Percentiles rank a stretch among this genome's conserved stretches.
Conservation (phyloP, 2,888 invertebrate genomes). For the Philhelius pedissequus region DNA sequence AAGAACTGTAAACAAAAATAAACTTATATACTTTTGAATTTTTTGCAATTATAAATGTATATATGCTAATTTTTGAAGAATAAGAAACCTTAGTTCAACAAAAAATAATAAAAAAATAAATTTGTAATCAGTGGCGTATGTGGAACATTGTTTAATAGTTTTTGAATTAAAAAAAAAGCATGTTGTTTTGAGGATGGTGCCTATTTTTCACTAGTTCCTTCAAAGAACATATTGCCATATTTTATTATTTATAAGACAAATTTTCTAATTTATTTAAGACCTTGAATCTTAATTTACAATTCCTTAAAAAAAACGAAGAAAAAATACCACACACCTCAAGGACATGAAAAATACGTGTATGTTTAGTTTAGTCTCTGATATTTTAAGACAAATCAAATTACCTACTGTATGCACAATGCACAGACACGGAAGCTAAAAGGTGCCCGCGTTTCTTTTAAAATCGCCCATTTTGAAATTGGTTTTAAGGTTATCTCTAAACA, state of each 20-base stretch:
- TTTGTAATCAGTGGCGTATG: neutral
- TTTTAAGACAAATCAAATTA: neutral
- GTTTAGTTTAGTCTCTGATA: neutral
- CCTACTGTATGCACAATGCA: slow-evolving; percentile 3
- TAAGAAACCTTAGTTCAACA: neutral
- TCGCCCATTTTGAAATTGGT: slow-evolving; percentile 48
- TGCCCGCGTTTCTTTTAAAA: slow-evolving; percentile 2
- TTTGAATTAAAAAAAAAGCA: too few species aligned
- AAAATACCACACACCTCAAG: neutral
- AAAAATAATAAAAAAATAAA: neutral
- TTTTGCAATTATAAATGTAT: too few species aligned
- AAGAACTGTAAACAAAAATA: too few species aligned
- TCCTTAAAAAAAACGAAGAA: neutral
- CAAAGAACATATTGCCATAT: too few species aligned
- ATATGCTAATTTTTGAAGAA: too few species aligned
- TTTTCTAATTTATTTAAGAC: neutral
- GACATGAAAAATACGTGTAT: neutral
- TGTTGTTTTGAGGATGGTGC: too few species aligned
- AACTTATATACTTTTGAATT: too few species aligned
- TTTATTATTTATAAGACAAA: too few species aligned
- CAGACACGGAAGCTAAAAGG: slow-evolving; percentile 49
- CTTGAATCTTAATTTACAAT: neutral
- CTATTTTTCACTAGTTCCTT: too few species aligned
- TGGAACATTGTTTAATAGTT: neutral
- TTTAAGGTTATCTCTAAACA: slow-evolving; percentile 62